A percentile compares a stretch with the other conserved stretches of the same genome.
Conservation (phyloP, 2,888 invertebrate species). For the Prosopocoilus inquinatus region DNA sequence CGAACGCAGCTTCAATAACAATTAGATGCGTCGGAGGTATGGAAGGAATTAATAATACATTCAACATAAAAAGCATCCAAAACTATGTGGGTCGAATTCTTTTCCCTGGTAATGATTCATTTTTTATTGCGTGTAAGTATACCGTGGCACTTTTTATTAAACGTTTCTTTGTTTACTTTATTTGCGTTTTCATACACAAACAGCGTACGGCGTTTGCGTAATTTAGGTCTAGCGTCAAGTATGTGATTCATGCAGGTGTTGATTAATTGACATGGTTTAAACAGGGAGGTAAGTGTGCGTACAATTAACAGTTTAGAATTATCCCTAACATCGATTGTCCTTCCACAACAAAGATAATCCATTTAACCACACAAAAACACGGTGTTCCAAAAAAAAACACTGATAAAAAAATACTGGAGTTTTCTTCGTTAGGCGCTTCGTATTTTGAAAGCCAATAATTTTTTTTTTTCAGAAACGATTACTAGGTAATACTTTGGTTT, state of each 20-base stretch:
- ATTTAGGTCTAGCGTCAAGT: not conserved
- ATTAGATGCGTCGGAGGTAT: too few species aligned
- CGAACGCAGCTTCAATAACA: too few species aligned
- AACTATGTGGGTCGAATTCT: too few species aligned
- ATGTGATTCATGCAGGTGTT: constrained; percentile 12
- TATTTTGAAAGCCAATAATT: not conserved
- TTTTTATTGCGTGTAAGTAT: too few species aligned
- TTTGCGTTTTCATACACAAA: not conserved
- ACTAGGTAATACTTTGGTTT: not conserved
- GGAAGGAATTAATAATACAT: too few species aligned
- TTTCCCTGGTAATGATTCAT: too few species aligned
- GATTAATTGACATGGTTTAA: constrained; percentile 13
- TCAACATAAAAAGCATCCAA: too few species aligned
- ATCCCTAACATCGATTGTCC: constrained; percentile 15
- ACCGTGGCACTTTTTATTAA: too few species aligned
- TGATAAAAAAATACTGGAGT: not conserved
- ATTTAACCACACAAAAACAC: constrained; percentile 4
- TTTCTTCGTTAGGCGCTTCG: not conserved
- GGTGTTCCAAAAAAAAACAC: not conserved
- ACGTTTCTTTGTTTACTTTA: too few species aligned
- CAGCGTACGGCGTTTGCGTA: not conserved
- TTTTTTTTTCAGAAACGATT: not conserved
- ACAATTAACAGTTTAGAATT: constrained; percentile 1
- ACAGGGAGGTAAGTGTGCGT: constrained; percentile 3
- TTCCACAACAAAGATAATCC: not conserved